Conservation (phyloP, 2,797 vertebrate genomes). For the Oophaga sylvatica region DNA sequence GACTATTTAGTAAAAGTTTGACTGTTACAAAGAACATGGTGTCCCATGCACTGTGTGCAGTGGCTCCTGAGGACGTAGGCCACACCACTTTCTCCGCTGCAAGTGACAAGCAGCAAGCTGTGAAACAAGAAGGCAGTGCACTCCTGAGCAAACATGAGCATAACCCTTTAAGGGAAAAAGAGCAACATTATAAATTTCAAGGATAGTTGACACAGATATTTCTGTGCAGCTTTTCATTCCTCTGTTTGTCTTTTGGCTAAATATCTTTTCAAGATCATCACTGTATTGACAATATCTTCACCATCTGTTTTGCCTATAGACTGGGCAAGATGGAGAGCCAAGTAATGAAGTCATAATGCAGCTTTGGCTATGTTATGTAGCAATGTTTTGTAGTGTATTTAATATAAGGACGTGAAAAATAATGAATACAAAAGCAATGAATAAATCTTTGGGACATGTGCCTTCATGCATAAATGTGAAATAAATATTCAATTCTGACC, state of each 20-base stretch:
- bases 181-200: not conserved
- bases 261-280: not conserved
- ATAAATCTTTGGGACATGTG: not conserved
- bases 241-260: not conserved
- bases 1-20: no score
- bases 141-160: no score
- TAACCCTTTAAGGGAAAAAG: not conserved
- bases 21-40: no score
- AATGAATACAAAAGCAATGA: not conserved
- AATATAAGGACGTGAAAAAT: not conserved
- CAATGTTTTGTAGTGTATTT: not conserved
- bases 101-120: no score
- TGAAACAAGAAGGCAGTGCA: no score
- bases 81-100: no score
- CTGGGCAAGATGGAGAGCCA: not conserved
- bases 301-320: conserved; percentile 2
- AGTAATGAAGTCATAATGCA: conserved; percentile 1
- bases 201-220: not conserved
- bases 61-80: no score
- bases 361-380: not conserved
- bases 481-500: not conserved
- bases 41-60: no score
- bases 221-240: not conserved
- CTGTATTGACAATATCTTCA: not conserved
- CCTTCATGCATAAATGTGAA: not conserved